Evolutionary conservation across 2,888 invertebrate species (phyloP), one percentile per base, ranked within the genome.

Genomic region (Pollenia labialis): DNA sequence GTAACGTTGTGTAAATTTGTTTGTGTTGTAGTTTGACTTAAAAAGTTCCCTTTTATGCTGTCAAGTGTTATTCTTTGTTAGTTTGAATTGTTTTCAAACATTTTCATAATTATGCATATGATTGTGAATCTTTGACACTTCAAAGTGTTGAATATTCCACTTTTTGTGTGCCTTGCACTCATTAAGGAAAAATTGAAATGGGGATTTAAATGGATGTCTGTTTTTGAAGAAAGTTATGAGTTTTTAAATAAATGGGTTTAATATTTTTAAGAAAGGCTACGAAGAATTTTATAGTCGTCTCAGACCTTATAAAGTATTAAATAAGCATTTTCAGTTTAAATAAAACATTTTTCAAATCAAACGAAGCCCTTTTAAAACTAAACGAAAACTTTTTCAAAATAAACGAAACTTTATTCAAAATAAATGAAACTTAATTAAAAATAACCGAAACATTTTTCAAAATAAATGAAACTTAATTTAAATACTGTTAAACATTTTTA

Each of bases 101-200:
- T 79, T 60, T 85, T 85, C 79, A 80, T 74, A 84, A 84, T 84
- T 84, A 88, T 82, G 87, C 72, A 75, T 82, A 87, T 74, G 84
- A 84, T 88, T 85, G 82, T 86, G 85, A 83, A 71, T 88, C 85
- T 85, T 75, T 85, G 88, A 81, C 88, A 88, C 88, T 88, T 88
- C 81, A 86, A 87, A 88, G 85, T 86, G 77, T 81, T 60, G 87
- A 80, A 84, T 77, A 81, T 77, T 87, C 76, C 87, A 87, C 87
- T 81, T 84, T 76, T 58, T 71, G 42, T 72, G 32, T 58, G 32
- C 32, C 6, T 50, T 69, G 12, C 48, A 58, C 11, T 74, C 44
- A 32, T 23, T 68, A 44, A 60, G 46, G 46, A 23, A 50, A 75
- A 16, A 32, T 54, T 4, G 9, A 58, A 56, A 62, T 54, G 14